phyloP scores from a whole-genome alignment of 2,888 invertebrate species.

The Kryphioiulus occultus region DNA sequence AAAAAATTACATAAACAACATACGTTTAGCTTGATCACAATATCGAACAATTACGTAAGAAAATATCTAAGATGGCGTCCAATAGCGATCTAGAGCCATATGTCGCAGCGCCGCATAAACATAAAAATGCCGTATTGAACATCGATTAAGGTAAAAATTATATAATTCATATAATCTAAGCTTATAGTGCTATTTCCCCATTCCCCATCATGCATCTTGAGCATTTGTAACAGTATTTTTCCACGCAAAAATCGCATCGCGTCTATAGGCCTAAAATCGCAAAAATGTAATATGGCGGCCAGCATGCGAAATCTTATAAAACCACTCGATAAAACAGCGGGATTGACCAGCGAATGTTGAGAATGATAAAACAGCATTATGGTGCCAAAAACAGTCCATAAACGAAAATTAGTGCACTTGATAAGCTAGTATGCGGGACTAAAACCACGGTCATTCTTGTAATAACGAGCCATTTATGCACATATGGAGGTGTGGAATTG shows the following conservation, averaged over 20 bases:
- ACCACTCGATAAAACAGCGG: slow-evolving; percentile 45
- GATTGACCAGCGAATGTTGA: neutral
- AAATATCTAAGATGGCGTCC: slow-evolving; percentile 8
- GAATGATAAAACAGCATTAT: slow-evolving; percentile 28
- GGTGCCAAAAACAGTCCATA: neutral
- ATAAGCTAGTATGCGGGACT: slow-evolving; percentile 3
- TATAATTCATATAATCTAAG: neutral
- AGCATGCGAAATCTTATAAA: slow-evolving; percentile 33
- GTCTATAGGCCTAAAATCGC: neutral
- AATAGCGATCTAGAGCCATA: neutral
- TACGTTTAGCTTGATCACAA: neutral
- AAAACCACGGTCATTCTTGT: neutral
- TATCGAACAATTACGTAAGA: neutral
- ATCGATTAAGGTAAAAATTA: neutral
- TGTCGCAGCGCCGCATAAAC: neutral
- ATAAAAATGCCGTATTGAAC: neutral
- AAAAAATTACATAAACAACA: neutral
- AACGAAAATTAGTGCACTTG: slow-evolving; percentile 44
- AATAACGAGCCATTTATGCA: neutral
- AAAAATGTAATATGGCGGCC: neutral
- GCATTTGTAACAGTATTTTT: neutral
- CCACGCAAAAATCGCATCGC: neutral
- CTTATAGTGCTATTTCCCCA: neutral
- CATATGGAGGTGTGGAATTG: neutral
- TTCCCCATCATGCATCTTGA: neutral